Percentiles rank a stretch among this genome's conserved stretches.
Evolutionary conservation across 2,888 invertebrate genomes (phyloP).

Genomic region (Rhingia rostrata): DNA sequence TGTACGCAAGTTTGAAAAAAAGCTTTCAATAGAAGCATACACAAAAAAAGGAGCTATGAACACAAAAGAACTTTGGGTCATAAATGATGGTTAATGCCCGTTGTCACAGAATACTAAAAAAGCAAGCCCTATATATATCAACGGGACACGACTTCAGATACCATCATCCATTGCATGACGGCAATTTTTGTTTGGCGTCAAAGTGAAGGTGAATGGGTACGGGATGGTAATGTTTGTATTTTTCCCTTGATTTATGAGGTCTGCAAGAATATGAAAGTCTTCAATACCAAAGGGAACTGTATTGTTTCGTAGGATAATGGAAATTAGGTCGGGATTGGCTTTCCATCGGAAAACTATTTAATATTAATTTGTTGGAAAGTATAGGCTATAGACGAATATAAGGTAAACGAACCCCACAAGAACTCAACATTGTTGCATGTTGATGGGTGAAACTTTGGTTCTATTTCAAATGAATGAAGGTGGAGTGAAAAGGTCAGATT

Average conservation of each 20-base stretch:
- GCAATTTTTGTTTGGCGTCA: slow-evolving; percentile 29
- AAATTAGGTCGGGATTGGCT: slow-evolving; percentile 26
- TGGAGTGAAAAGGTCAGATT: too few species aligned
- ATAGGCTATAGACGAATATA: too few species aligned
- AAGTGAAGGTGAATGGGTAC: slow-evolving; percentile 1
- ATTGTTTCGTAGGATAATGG: background rate
- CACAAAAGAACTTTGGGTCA: slow-evolving; percentile 38
- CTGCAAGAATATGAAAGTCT: too few species aligned
- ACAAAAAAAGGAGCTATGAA: background rate
- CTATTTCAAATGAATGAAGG: too few species aligned
- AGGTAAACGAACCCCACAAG: too few species aligned
- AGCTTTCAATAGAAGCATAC: slow-evolving; percentile 40
- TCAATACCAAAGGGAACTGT: background rate
- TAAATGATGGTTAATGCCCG: slow-evolving; percentile 56
- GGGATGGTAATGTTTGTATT: background rate
- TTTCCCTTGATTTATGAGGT: too few species aligned
- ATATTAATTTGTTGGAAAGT: background rate
- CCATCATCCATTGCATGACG: slow-evolving; percentile 45
- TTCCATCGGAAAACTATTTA: slow-evolving; percentile 2
- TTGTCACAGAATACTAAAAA: slow-evolving; percentile 40
- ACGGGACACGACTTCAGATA: slow-evolving; percentile 2
- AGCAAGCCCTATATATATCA: background rate
- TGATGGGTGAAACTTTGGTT: too few species aligned
- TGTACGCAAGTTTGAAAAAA: slow-evolving; percentile 68
- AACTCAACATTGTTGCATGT: too few species aligned